Evolutionary conservation across 2,888 invertebrate genomes (phyloP).

Genomic region (Pyralis farinalis): DNA sequence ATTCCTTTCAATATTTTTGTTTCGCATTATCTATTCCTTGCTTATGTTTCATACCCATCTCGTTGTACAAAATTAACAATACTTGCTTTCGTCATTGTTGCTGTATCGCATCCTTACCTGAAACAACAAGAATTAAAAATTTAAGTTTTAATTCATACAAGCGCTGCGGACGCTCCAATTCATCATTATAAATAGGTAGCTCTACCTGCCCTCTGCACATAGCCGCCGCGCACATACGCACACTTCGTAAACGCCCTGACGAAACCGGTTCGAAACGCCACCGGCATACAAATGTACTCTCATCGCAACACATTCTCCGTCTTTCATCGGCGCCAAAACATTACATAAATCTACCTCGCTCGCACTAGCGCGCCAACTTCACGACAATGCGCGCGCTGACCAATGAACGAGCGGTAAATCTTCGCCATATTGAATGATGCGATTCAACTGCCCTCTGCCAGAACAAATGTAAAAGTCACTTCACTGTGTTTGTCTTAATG

Average conservation of each 20-base stretch:
- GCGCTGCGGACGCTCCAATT: slow-evolving; percentile 36
- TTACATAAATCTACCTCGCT: slow-evolving; percentile 75
- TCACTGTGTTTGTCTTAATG: slow-evolving; percentile 53
- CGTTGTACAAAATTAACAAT: no score
- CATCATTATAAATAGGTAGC: slow-evolving; percentile 63
- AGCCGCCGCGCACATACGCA: slow-evolving; percentile 62
- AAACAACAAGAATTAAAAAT: slow-evolving; percentile 51
- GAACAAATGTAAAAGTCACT: slow-evolving; percentile 52
- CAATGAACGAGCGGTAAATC: slow-evolving; percentile 52
- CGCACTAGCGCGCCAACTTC: slow-evolving; percentile 66
- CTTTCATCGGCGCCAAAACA: slow-evolving; percentile 73
- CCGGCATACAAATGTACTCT: slow-evolving; percentile 72
- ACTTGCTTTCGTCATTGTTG: no score
- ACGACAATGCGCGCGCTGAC: slow-evolving; percentile 44
- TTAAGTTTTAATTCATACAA: slow-evolving; percentile 40
- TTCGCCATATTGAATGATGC: slow-evolving; percentile 76
- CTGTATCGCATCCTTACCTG: slow-evolving; percentile 46
- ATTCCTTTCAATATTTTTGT: no score
- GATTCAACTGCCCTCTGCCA: slow-evolving; percentile 59
- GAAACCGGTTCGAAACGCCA: slow-evolving; percentile 68
- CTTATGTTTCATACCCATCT: slow-evolving; percentile 17
- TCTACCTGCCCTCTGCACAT: slow-evolving; percentile 72
- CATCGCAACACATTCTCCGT: slow-evolving; percentile 69
- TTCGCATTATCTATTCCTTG: no score
- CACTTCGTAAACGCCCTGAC: slow-evolving; percentile 72